A percentile compares a stretch with the other conserved stretches of the same genome.
Conservation (phyloP, 2,113 vertebrate species). For the Lipotes vexillifer region DNA sequence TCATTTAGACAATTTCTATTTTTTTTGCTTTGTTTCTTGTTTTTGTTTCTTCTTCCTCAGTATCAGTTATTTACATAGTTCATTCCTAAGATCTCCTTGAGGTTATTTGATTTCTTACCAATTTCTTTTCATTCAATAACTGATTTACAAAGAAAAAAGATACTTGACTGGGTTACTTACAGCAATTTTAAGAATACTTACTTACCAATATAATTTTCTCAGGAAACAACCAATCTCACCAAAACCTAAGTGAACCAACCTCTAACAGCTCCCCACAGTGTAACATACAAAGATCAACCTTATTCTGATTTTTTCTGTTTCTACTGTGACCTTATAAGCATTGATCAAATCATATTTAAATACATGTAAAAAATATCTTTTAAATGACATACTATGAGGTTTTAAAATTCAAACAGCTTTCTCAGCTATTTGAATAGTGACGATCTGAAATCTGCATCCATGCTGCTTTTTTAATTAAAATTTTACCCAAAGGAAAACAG, state of each 20-base stretch:
- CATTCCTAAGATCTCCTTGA: neutral
- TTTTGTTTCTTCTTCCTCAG: neutral
- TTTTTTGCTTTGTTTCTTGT: neutral
- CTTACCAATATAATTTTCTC: neutral
- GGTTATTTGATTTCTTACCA: neutral
- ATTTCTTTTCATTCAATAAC: neutral
- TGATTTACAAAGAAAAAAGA: neutral
- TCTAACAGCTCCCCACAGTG: neutral
- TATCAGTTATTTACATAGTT: neutral
- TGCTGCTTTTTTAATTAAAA: slow-evolving; percentile 89
- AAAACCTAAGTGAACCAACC: neutral
- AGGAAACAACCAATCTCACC: neutral
- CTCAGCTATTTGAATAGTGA: slow-evolving; percentile 80
- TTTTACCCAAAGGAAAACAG: slow-evolving; percentile 86
- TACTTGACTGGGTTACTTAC: neutral
- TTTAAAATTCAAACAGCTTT: slow-evolving; percentile 83
- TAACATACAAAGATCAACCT: neutral
- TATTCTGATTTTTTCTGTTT: neutral
- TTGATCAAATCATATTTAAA: slow-evolving; percentile 62
- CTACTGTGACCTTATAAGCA: neutral
- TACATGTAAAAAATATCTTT: slow-evolving; percentile 60
- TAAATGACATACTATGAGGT: slow-evolving; percentile 63
- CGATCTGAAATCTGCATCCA: slow-evolving; percentile 82
- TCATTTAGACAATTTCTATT: neutral
- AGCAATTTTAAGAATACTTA: neutral